Evolutionary conservation across 2,797 vertebrate genomes (phyloP), one percentile per base, ranked within the genome.

Genomic region (Acanthiza pusilla): DNA sequence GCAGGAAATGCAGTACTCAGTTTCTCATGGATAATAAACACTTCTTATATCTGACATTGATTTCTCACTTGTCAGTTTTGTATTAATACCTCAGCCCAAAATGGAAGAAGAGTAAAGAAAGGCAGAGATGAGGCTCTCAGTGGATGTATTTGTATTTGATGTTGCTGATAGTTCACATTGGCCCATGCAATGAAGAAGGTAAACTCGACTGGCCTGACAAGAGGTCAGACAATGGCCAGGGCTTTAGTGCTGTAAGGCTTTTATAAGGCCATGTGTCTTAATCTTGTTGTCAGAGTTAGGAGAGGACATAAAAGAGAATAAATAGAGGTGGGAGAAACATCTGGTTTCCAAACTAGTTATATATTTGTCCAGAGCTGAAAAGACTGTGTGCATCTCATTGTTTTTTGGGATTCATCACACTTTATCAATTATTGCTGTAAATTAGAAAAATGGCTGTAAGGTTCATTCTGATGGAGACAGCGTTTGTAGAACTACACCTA

Each of bases 1-100:
- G 36, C 80, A 91, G 85, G 89, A 91, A 91, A 92, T 51, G 30
- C 88, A 88, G 67, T 60, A 58, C 60, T 75, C 45, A 4, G 36
- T 78, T 89, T 84, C 88, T 70, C 55, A 26, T n/a, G 45, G 92
- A 65, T 95, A 90, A 96, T 80, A 92, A 93, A 95, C 78, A 83
- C 38, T 75, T 92, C 74, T 85, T 70, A 57, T 57, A 80, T n/a
- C 70, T 93, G 74, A 85, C 91, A 89, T 10, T 91, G 68, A 75
- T 92, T 90, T 85, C 74, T 63, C 45, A 17, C 79, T 40, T 61
- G 71, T 61, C 50, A 27, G 67, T 62, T 81, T 43, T 76, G 84
- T 43, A 62, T 89, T 85, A 92, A 80, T 86, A 83, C 7, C 58
- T 94, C 48, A 80, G 75, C 29, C 50, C 32, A 50, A 80, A 94